A percentile compares a stretch with the other conserved stretches of the same genome.
These are phyloP conservation scores for Centropristis striata DNA, from an alignment of 2,113 vertebrate species.

Conservation along the genomic window DNA sequence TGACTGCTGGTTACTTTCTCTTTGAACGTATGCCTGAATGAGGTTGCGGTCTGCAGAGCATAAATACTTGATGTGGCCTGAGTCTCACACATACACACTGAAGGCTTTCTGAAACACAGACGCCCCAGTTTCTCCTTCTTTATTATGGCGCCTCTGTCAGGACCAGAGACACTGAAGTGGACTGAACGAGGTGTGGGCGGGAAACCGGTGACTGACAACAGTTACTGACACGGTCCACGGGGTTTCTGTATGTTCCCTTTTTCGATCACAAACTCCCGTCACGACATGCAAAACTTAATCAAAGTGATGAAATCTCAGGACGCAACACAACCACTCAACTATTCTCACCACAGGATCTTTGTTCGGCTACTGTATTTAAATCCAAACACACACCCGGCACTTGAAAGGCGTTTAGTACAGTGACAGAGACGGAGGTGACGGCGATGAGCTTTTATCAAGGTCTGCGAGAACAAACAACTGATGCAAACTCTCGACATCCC, in stretches of 20 bases:
- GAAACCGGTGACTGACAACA: no score
- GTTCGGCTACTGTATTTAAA: slow-evolving; percentile 26
- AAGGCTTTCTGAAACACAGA: slow-evolving; percentile 23
- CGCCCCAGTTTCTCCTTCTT: slow-evolving; percentile 55
- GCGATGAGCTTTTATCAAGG: slow-evolving; percentile 43
- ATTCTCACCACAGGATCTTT: not conserved
- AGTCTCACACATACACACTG: slow-evolving; percentile 45
- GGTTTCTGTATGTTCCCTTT: not conserved
- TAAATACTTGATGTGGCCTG: slow-evolving; percentile 70
- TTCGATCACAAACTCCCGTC: not conserved
- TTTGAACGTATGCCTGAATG: slow-evolving; percentile 56
- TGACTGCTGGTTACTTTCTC: slow-evolving; percentile 43
- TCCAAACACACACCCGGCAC: slow-evolving; percentile 15
- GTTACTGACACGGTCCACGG: not conserved
- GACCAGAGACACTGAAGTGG: slow-evolving; percentile 14
- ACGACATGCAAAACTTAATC: slow-evolving; percentile 21
- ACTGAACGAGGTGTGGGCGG: not conserved
- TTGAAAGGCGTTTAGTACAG: slow-evolving; percentile 41
- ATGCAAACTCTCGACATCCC: slow-evolving; percentile 66
- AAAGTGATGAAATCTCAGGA: slow-evolving; percentile 43
- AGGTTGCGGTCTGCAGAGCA: slow-evolving; percentile 57
- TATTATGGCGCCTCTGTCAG: slow-evolving; percentile 19
- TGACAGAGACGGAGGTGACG: slow-evolving; percentile 16
- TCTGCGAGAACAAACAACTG: slow-evolving; percentile 61
- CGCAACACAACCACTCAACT: not conserved